A percentile compares a stretch with the other conserved stretches of the same genome.
phyloP scores from a whole-genome alignment of 1,140 invertebrate genomes.

The Lethrus apterus region DNA sequence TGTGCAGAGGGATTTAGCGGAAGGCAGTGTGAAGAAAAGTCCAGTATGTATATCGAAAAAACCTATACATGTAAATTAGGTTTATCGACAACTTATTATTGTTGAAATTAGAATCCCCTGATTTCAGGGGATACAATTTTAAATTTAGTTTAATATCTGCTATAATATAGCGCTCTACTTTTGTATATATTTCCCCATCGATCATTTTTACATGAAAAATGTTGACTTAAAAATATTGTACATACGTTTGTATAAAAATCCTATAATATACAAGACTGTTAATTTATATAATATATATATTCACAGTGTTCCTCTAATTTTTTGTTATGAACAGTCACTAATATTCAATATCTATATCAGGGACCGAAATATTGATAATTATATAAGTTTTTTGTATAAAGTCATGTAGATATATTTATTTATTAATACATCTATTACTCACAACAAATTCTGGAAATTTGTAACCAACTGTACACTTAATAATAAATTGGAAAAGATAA shows the following conservation, averaged over 20 bases:
- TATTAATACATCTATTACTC: slow-evolving; percentile 42
- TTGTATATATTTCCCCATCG: slow-evolving; percentile 11
- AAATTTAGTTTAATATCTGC: slow-evolving; percentile 7
- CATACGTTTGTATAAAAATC: slow-evolving; percentile 35
- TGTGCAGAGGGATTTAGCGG: slow-evolving; percentile 77
- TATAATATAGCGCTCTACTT: slow-evolving; percentile 6
- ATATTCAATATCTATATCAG: slow-evolving; percentile 24
- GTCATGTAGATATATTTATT: slow-evolving; percentile 41
- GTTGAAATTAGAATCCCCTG: background rate
- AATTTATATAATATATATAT: slow-evolving; percentile 16
- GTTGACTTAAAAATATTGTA: slow-evolving; percentile 7
- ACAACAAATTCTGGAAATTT: slow-evolving; percentile 35
- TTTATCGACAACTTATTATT: slow-evolving; percentile 24
- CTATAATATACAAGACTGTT: slow-evolving; percentile 36
- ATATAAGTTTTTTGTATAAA: slow-evolving; percentile 37
- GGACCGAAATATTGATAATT: slow-evolving; percentile 33
- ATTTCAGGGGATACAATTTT: background rate
- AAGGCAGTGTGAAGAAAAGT: slow-evolving; percentile 73
- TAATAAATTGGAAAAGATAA: slow-evolving; percentile 25
- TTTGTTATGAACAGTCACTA: slow-evolving; percentile 1
- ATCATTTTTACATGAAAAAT: slow-evolving; percentile 7
- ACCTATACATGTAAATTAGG: slow-evolving; percentile 31
- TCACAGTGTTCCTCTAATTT: slow-evolving; percentile 10
- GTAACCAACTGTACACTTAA: slow-evolving; percentile 11
- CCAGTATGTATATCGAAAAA: slow-evolving; percentile 32